phyloP scores from a whole-genome alignment of 23 tunicate genomes.

The Aplidium turbinatum region DNA sequence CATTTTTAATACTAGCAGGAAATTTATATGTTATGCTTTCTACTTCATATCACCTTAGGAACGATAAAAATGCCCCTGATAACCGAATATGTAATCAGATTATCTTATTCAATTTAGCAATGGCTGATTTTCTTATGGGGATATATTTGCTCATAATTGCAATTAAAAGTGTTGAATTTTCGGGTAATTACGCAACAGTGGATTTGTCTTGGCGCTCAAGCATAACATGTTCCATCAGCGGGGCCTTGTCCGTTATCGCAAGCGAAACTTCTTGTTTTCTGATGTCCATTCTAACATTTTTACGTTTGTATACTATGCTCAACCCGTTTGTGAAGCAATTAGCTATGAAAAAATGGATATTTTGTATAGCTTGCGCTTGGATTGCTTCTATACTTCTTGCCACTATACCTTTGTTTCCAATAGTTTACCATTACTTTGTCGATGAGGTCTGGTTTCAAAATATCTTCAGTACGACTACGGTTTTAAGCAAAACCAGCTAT shows the following conservation, averaged over 20 bases:
- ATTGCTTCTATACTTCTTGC: constrained; percentile 16
- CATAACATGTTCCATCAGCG: constrained; percentile 9
- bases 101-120: constrained; percentile 24
- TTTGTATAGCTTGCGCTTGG: constrained; percentile 1
- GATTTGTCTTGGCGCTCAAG: constrained; percentile 48
- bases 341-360: background rate
- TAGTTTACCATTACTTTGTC: constrained; percentile 13
- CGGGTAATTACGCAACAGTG: constrained; percentile 30
- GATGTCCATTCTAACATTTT: constrained; percentile 35
- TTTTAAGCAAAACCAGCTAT: background rate
- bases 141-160: constrained; percentile 37
- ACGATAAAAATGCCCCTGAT: background rate
- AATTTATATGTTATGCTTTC: background rate
- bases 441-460: constrained; percentile 14
- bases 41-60: background rate
- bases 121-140: constrained; percentile 44
- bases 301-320: background rate
- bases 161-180: background rate
- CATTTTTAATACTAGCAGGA: background rate
- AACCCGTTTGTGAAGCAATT: background rate
- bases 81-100: constrained; percentile 7
- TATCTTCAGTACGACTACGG: background rate
- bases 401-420: constrained; percentile 1
- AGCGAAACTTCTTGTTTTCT: constrained; percentile 40
- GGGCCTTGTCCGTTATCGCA: constrained; percentile 16